Percentiles rank a stretch among this genome's conserved stretches.
Conservation (phyloP, 2,113 vertebrate genomes). For the Marmota monax region DNA sequence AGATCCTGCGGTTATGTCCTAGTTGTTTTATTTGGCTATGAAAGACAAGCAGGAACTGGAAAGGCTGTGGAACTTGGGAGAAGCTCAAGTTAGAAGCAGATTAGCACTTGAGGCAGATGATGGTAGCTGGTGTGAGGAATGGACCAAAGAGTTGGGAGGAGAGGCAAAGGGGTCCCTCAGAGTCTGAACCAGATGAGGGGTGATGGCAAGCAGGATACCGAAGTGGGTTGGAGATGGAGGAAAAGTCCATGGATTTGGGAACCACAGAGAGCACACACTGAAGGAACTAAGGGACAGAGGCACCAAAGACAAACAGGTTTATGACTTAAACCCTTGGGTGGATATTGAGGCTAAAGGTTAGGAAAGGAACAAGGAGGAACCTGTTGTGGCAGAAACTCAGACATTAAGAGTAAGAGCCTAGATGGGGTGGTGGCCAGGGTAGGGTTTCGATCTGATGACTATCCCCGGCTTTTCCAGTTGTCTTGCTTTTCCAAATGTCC, state of each 20-base stretch:
- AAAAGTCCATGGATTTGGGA: not conserved
- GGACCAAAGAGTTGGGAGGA: not conserved
- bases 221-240: not conserved
- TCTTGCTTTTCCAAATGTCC: not conserved
- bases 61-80: not conserved
- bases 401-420: not conserved
- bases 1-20: not conserved
- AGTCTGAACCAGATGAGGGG: not conserved
- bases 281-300: not conserved
- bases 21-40: constrained; percentile 42
- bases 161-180: not conserved
- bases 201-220: not conserved
- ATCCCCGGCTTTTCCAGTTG: not conserved
- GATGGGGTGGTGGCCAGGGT: not conserved
- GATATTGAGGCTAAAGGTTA: not conserved
- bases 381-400: not conserved
- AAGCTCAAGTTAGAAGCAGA: constrained; percentile 12
- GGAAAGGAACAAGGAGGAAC: not conserved
- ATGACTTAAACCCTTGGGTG: not conserved
- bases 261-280: not conserved
- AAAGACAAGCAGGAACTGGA: not conserved
- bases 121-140: not conserved
- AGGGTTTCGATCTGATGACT: not conserved
- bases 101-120: constrained; percentile 41
- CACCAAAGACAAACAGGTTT: not conserved